Percentiles rank a stretch among this genome's conserved stretches.
Evolutionary conservation across 2,888 invertebrate genomes (phyloP).

Genomic region (Arge pagana): DNA sequence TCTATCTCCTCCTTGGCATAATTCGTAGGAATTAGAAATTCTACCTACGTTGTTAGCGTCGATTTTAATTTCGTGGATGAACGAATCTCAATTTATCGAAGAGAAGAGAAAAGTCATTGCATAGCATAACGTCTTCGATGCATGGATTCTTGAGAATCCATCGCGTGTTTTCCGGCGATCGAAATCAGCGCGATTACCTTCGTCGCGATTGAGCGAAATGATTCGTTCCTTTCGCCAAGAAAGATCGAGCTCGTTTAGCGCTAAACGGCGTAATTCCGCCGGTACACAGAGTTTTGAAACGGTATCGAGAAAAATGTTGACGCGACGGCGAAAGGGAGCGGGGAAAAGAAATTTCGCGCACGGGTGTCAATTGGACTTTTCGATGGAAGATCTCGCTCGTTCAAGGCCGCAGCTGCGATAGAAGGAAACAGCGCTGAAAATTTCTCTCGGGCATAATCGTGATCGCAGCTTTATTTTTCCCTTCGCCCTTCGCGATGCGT

Average conservation of each 20-base stretch:
- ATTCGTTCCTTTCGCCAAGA: background rate
- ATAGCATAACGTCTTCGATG: too few species aligned
- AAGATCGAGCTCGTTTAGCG: background rate
- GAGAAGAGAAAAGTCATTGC: background rate
- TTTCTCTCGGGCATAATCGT: slow-evolving; percentile 12
- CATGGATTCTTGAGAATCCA: background rate
- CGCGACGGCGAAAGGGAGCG: slow-evolving; percentile 3
- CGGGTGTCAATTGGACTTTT: slow-evolving; percentile 9
- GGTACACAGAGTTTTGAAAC: background rate
- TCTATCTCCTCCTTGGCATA: slow-evolving; percentile 6
- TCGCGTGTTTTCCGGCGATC: background rate
- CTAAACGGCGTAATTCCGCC: too few species aligned
- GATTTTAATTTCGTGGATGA: background rate
- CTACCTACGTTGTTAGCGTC: background rate
- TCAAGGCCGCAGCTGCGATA: background rate
- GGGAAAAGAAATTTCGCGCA: slow-evolving; percentile 15
- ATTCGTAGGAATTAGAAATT: background rate
- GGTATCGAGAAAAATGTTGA: slow-evolving; percentile 7
- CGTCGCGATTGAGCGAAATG: background rate
- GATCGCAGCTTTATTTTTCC: background rate
- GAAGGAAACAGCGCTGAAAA: slow-evolving; percentile 10
- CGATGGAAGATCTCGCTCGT: slow-evolving; percentile 7
- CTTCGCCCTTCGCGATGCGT: background rate
- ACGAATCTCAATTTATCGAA: background rate
- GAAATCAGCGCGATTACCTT: background rate